Evolutionary conservation across 2,113 vertebrate genomes (phyloP).

Genomic region (Lampris megalopsis): DNA sequence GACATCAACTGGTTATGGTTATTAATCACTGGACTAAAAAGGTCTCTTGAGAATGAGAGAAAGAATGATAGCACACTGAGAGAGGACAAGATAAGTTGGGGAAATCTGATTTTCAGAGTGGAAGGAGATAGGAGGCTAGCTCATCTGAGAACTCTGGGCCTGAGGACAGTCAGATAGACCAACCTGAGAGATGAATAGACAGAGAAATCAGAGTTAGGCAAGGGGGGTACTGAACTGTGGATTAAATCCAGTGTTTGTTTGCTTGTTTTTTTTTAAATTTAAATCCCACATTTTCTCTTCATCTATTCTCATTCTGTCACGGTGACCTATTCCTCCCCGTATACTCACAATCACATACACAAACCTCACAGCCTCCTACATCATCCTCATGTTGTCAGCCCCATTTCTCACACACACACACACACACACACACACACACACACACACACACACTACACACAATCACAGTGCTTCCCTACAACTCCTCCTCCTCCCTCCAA

Average conservation of each 20-base stretch:
- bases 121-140: background rate
- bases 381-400: background rate
- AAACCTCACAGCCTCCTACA: background rate
- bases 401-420: background rate
- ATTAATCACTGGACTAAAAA: no score
- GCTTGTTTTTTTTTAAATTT: background rate
- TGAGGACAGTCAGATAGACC: background rate
- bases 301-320: background rate
- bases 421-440: background rate
- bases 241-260: background rate
- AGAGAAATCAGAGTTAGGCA: background rate
- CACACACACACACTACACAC: background rate
- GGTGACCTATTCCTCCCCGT: background rate
- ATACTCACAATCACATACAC: background rate
- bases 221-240: background rate
- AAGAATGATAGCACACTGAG: no score
- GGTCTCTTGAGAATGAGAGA: background rate
- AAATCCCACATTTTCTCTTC: background rate
- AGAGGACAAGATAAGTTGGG: no score
- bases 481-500: background rate
- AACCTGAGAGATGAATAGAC: background rate
- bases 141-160: no score
- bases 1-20: no score
- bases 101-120: background rate
- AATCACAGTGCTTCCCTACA: no score